phyloP scores from a whole-genome alignment of 2,113 vertebrate genomes.

The Cheilinus undulatus region DNA sequence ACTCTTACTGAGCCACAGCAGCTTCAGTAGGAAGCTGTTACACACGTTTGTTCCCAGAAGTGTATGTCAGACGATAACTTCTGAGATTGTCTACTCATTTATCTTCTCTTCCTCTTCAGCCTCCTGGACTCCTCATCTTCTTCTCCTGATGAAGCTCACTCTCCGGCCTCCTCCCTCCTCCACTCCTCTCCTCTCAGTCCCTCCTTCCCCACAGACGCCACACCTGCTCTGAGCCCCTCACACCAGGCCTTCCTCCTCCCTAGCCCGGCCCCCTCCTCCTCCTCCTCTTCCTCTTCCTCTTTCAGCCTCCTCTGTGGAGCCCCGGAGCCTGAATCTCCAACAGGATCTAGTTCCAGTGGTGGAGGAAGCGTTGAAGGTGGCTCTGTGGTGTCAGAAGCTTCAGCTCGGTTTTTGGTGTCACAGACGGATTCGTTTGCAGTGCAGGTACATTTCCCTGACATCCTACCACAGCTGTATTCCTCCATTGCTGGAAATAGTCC shows the following conservation, averaged over 20 bases:
- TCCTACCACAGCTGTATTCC: not conserved
- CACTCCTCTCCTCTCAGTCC: slow-evolving; percentile 67
- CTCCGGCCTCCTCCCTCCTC: slow-evolving; percentile 51
- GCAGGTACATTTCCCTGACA: slow-evolving; percentile 28
- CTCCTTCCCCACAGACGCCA: slow-evolving; percentile 51
- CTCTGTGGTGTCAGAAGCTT: not conserved
- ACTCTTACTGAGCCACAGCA: too few relatives aligned
- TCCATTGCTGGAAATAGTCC: slow-evolving; percentile 4
- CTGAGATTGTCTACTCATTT: too few relatives aligned
- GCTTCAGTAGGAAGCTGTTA: too few relatives aligned
- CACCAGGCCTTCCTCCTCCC: slow-evolving; percentile 61
- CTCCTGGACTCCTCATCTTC: slow-evolving; percentile 53
- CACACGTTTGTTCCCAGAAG: too few relatives aligned
- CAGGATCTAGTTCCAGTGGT: slow-evolving; percentile 55
- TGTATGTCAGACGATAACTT: too few relatives aligned
- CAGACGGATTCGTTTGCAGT: slow-evolving; percentile 45
- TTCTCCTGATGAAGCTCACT: slow-evolving; percentile 59
- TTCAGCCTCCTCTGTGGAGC: slow-evolving; percentile 67
- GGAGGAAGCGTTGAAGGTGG: slow-evolving; percentile 43
- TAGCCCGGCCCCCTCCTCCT: slow-evolving; percentile 57
- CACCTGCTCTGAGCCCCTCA: slow-evolving; percentile 71
- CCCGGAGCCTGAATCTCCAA: slow-evolving; percentile 66
- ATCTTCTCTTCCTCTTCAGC: slow-evolving; percentile 50
- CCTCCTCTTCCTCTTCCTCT: slow-evolving; percentile 73
- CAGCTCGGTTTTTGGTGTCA: slow-evolving; percentile 12